A percentile compares a stretch with the other conserved stretches of the same genome.
These are phyloP conservation scores for Amblyteles armatorius DNA, from an alignment of 2,888 invertebrate species.

Conservation along the genomic window DNA sequence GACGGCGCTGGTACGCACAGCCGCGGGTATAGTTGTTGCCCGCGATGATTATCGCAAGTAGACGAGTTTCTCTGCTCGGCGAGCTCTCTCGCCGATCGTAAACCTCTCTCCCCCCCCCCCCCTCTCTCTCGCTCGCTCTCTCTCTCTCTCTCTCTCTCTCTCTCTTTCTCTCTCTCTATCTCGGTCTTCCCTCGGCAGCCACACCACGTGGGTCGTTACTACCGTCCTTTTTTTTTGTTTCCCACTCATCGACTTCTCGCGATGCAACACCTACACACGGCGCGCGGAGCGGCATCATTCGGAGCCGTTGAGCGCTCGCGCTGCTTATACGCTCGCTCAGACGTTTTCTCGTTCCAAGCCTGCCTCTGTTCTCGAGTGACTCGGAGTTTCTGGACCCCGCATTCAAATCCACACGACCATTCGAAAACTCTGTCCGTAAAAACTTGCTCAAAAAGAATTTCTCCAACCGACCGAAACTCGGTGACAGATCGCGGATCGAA, in stretches of 20 bases:
- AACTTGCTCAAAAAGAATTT: too few relatives aligned
- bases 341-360: neutral
- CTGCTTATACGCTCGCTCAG: neutral
- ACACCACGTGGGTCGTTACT: slow-evolving; percentile 67
- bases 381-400: slow-evolving; percentile 11
- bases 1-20: slow-evolving; percentile 59
- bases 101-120: slow-evolving; percentile 42
- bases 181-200: slow-evolving; percentile 8
- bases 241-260: slow-evolving; percentile 53
- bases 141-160: neutral
- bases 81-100: slow-evolving; percentile 63
- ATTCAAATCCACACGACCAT: neutral
- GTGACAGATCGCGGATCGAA: neutral
- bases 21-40: slow-evolving; percentile 49
- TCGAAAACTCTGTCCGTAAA: too few relatives aligned
- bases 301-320: neutral
- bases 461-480: neutral
- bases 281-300: slow-evolving; percentile 4
- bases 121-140: neutral
- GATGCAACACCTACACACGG: slow-evolving; percentile 46
- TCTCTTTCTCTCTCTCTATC: slow-evolving; percentile 27
- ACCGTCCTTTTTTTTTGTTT: slow-evolving; percentile 51
- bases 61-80: slow-evolving; percentile 65
- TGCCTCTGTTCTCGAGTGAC: slow-evolving; percentile 25
- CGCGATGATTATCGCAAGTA: slow-evolving; percentile 66